Evolutionary conservation across 2,113 vertebrate species (phyloP), one percentile per base, ranked within the genome.

Genomic region (Psilopogon haemacephalus): DNA sequence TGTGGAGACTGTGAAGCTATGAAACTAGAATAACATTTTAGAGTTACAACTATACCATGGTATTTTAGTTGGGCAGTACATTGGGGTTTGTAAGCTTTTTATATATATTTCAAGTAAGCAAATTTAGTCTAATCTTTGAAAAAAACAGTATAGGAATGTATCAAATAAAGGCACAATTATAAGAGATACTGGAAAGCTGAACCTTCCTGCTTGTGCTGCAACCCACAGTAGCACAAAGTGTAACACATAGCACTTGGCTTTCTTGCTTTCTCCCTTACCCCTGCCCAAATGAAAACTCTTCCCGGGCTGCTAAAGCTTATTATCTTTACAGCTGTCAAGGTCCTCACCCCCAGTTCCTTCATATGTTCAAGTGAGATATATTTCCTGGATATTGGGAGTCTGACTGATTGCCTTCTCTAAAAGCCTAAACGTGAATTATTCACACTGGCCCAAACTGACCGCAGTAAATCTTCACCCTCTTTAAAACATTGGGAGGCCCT

Each of bases 71-170:
- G 11, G 18, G 11, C 13, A 28, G 5, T 13, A 7, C n/a, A 59
- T 38, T 8, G 4, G 8, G 0, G 15, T 27, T 63, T 63, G 8
- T 1, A 40, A 40, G 26, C 18, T 18, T 1, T 9, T 13, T 78
- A 23, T 69, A n/a, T 59, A 35, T 69, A 56, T 1, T 56, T 33
- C 52, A 59, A 75, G 5, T 15, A 85, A 75, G 28, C 8, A 55
- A 64, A 91, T 19, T 23, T 48, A 50, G 15, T 5, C 35, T 21
- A 60, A 10, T 89, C 11, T 21, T 75, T 69, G 35, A 72, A 54
- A 91, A 91, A 75, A 17, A 2, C 10, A 24, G 5, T 12, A 40
- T 46, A 56, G 20, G 27, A 90, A 32, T 9, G 6, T 56, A 23
- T 52, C 62, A 86, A 65, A 68, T 38, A 86, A 81, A 78, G 0